Evolutionary conservation across 2,888 invertebrate genomes (phyloP).

Genomic region (Nasonia oneida): DNA sequence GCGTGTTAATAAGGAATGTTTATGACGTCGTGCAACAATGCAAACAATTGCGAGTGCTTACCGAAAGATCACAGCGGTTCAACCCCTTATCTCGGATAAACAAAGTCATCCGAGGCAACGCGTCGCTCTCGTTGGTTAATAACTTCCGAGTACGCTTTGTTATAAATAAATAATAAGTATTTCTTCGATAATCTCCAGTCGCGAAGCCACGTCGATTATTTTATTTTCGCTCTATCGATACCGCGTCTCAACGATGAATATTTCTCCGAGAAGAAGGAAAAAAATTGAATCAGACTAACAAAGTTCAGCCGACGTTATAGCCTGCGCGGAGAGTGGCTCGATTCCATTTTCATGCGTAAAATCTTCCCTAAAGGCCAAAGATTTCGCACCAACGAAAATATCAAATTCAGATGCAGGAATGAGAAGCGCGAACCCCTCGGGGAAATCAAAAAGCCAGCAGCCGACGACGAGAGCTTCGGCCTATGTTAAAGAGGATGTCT

Average conservation of each 20-base stretch:
- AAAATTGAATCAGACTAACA: neutral
- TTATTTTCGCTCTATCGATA: neutral
- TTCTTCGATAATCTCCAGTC: neutral
- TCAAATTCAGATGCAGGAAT: neutral
- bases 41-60: conserved; percentile 21
- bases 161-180: neutral
- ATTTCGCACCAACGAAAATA: neutral
- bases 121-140: neutral
- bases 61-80: neutral
- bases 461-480: neutral
- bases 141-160: conserved; percentile 8
- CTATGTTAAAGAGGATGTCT: neutral
- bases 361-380: neutral
- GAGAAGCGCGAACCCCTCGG: neutral
- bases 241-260: neutral
- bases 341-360: neutral
- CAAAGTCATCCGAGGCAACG: neutral
- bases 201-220: neutral
- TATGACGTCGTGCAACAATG: neutral
- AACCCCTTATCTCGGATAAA: conserved; percentile 30
- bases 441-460: neutral
- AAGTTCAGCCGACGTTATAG: neutral
- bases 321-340: neutral
- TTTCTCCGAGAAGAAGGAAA: neutral
- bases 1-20: conserved; percentile 6